A percentile compares a stretch with the other conserved stretches of the same genome.
Evolutionary conservation across 2,888 invertebrate genomes (phyloP).

Genomic region (Penaeus monodon): DNA sequence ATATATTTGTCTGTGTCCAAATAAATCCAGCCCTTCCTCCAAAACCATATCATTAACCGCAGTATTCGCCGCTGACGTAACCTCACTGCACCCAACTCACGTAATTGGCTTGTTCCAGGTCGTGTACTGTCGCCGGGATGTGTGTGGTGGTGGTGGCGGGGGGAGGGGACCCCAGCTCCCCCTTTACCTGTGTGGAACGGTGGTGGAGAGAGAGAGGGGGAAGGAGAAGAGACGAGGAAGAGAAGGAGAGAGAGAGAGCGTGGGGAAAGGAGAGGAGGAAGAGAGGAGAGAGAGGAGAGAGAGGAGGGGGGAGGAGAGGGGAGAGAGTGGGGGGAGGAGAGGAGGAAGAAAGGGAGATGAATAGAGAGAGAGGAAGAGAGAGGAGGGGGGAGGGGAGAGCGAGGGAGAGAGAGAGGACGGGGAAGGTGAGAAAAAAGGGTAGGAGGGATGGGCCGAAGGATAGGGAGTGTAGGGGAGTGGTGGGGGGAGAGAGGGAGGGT

Average conservation of each 20-base stretch:
- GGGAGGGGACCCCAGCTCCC: conserved; percentile 41
- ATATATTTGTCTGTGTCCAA: no score
- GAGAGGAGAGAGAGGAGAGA: neutral
- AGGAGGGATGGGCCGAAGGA: neutral
- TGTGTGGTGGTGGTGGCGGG: conserved; percentile 26
- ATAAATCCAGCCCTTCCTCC: no score
- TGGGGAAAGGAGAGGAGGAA: neutral
- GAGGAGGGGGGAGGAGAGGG: neutral
- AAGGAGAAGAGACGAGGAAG: neutral
- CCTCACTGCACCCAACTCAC: conserved; percentile 3
- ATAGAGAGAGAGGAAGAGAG: neutral
- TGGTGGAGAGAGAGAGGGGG: neutral
- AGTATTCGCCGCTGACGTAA: neutral
- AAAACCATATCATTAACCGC: no score
- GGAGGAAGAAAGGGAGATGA: neutral
- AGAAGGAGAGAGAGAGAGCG: neutral
- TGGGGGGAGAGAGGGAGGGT: neutral
- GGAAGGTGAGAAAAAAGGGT: neutral
- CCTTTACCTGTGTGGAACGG: conserved; percentile 28
- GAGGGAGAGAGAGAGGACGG: no score
- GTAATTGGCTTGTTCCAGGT: conserved; percentile 47
- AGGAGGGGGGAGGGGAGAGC: no score
- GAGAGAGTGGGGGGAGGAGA: neutral
- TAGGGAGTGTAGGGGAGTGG: neutral
- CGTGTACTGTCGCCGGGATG: conserved; percentile 50